Conservation (phyloP, 2,113 vertebrate genomes). For the Trichomycterus rosablanca region DNA sequence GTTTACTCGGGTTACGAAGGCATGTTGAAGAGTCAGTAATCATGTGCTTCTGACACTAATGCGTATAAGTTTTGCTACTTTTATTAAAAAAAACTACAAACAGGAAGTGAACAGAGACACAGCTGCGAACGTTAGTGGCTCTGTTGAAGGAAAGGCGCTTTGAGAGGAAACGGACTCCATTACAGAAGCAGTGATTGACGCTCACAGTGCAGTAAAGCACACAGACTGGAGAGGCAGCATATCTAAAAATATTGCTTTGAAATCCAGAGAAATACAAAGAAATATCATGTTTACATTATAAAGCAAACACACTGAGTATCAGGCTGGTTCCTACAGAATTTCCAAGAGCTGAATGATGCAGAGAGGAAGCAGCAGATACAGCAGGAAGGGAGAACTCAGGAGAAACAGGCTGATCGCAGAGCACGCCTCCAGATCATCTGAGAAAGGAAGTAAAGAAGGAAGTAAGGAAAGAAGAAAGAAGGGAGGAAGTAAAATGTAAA, state of each 20-base stretch:
- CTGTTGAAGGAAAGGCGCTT: too few relatives aligned
- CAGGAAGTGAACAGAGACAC: neutral
- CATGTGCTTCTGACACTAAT: neutral
- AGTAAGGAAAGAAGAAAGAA: neutral
- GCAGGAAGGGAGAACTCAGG: conserved; percentile 52
- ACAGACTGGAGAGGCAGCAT: neutral
- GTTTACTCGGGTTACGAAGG: neutral
- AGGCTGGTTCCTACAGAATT: conserved; percentile 13
- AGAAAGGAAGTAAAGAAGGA: conserved; percentile 34
- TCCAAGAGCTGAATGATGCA: conserved; percentile 31
- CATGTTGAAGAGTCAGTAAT: neutral
- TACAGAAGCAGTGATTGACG: conserved; percentile 27
- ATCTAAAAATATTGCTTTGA: conserved; percentile 16
- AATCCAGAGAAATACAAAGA: neutral
- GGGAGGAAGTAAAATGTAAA: neutral
- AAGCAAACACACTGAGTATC: conserved; percentile 3
- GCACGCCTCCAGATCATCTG: conserved; percentile 59
- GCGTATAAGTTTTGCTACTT: neutral
- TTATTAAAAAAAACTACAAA: neutral
- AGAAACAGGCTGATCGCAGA: conserved; percentile 63
- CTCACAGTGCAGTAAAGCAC: conserved; percentile 28
- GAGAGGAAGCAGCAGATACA: conserved; percentile 49
- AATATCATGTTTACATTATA: neutral
- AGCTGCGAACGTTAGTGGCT: too few relatives aligned
- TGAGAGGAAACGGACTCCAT: conserved; percentile 31